Percentiles rank a stretch among this genome's conserved stretches.
Evolutionary conservation across 1,140 invertebrate genomes (phyloP).

Genomic region (Danaus plexippus): DNA sequence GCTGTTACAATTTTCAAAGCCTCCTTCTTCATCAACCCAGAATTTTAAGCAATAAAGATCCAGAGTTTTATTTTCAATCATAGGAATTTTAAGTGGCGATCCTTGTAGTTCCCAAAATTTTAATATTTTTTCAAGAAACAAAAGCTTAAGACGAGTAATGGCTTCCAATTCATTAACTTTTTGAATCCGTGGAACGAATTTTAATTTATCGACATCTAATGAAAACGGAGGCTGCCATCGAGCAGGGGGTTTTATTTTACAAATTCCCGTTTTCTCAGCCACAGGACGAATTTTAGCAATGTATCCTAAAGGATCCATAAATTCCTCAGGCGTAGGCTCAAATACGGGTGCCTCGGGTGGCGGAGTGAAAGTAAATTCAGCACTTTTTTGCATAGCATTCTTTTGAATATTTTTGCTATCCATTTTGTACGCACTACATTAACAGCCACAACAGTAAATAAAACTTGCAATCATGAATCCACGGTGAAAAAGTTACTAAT

Average conservation of each 20-base stretch:
- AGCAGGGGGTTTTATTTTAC: constrained; percentile 78
- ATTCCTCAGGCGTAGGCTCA: constrained; percentile 77
- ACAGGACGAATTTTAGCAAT: constrained; percentile 77
- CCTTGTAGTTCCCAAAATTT: constrained; percentile 99
- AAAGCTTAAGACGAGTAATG: constrained; percentile 94
- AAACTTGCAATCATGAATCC: constrained; percentile 11
- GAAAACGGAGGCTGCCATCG: constrained; percentile 98
- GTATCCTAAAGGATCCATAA: constrained; percentile 78
- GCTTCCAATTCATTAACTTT: constrained; percentile 97
- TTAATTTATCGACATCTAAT: constrained; percentile 97
- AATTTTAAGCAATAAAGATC: constrained; percentile 95
- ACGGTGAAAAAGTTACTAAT: constrained; percentile 34
- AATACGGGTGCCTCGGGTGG: constrained; percentile 78
- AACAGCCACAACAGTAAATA: constrained; percentile 16
- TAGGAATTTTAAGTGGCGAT: constrained; percentile 91
- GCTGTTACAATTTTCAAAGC: constrained; percentile 86
- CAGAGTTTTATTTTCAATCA: constrained; percentile 93
- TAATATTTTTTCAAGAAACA: constrained; percentile 97
- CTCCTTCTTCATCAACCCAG: constrained; percentile 91
- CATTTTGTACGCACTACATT: constrained; percentile 32
- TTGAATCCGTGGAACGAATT: constrained; percentile 97
- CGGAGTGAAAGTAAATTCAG: constrained; percentile 72
- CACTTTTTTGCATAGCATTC: constrained; percentile 68
- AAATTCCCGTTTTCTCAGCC: constrained; percentile 78
- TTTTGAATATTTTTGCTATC: constrained; percentile 67